Evolutionary conservation across 2,888 invertebrate genomes (phyloP), one percentile per base, ranked within the genome.

Genomic region (Aromia moschata): DNA sequence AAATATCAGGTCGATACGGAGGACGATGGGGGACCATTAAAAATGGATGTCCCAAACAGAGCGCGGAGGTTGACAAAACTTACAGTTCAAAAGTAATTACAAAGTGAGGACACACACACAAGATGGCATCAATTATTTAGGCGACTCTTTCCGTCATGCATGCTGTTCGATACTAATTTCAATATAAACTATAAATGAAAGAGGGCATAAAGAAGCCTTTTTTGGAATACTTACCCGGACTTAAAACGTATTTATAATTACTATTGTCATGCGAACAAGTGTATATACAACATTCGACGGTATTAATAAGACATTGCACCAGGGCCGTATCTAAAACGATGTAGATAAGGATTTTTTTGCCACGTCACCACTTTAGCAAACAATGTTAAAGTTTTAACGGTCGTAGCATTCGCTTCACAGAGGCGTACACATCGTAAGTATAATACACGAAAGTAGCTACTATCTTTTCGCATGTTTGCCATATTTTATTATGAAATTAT

Each of bases 101-200:
- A 47, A 47, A 11, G 33, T 15, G 37, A 25, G 49, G 20, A 49
- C 38, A 49, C 25, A 49, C n/a, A n/a, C 49, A 49, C 38, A 49
- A 30, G 11, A 18, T 1, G 9, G 9, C 11, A n/a, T 38, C 15
- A 38, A 49, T 49, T 38, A 49, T 49, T 49, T 25, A 49, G 12
- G 4, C 12, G 3, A 20, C 38, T 49, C 49, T 25, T 53, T 45
- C 45, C 45, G 40, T 53, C 58, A 53, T 58, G 53, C 58, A 53
- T 58, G 57, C 38, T 45, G 51, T 52, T 52, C 38, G 53, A 53
- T 33, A 58, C 58, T 58, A 58, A 58, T 58, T 58, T 53, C 31
- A 18, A 38, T 16, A 53, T 53, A 17, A 58, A 46, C 37, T 51
- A 58, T 52, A 53, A 46, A 58, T 58, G 46, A 53, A 49, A 49